These are phyloP conservation scores for Antheraea yamamai DNA, from an alignment of 2,888 invertebrate species.

Conservation along the genomic window DNA sequence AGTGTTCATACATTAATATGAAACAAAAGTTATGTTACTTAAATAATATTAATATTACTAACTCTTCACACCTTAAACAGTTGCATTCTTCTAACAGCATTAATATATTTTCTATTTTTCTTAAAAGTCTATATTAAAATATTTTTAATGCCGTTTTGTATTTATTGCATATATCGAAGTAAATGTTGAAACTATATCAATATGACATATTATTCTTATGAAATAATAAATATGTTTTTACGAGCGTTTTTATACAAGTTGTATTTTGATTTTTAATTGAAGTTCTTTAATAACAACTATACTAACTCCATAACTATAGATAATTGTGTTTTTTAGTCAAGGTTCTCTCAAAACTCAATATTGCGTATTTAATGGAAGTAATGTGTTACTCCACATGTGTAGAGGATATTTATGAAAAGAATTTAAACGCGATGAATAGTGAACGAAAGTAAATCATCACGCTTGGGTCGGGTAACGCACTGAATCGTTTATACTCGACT, in stretches of 20 bases:
- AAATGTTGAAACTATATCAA: neutral
- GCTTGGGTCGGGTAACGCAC: too few species aligned
- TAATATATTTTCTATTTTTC: neutral
- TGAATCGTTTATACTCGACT: too few species aligned
- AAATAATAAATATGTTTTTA: neutral
- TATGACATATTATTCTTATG: too few species aligned
- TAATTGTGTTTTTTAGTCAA: neutral
- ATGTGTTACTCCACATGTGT: neutral
- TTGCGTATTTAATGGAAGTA: neutral
- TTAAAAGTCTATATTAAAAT: too few species aligned
- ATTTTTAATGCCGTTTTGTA: too few species aligned
- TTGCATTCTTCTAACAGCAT: neutral
- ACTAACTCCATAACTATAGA: neutral
- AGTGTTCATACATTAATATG: neutral
- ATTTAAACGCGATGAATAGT: too few species aligned
- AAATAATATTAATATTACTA: too few species aligned
- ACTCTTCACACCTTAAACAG: too few species aligned
- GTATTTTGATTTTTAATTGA: neutral
- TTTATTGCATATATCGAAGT: neutral
- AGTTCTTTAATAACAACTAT: neutral
- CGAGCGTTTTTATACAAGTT: neutral
- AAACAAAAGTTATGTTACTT: too few species aligned
- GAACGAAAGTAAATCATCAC: too few species aligned
- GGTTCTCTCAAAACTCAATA: neutral
- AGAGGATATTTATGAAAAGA: too few species aligned